These are phyloP conservation scores for Peribatodes rhomboidaria DNA, from an alignment of 2,888 invertebrate species.

Conservation along the genomic window DNA sequence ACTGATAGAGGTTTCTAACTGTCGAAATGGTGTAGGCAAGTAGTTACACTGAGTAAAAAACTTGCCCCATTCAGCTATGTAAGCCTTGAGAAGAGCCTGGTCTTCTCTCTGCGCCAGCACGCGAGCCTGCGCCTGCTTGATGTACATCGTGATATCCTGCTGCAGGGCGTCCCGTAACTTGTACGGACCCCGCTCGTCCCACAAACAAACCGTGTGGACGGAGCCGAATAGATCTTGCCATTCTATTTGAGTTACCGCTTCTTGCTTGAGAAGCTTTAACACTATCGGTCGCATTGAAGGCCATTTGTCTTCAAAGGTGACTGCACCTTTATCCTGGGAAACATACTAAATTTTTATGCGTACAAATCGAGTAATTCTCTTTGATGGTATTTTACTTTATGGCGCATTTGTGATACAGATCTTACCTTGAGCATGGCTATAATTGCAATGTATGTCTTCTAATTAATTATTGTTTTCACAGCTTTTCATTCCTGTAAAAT, in stretches of 20 bases:
- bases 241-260: constrained; percentile 96
- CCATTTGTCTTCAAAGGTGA: constrained; percentile 98
- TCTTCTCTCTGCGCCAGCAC: constrained; percentile 97
- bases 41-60: constrained; percentile 99
- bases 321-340: constrained; percentile 91
- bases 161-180: constrained; percentile 95
- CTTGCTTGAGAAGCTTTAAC: constrained; percentile 96
- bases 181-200: constrained; percentile 98
- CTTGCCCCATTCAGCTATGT: constrained; percentile 99
- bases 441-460: constrained; percentile 35
- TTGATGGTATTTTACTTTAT: not conserved
- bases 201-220: constrained; percentile 97
- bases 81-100: constrained; percentile 97
- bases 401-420: not conserved
- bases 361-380: constrained; percentile 11
- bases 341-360: constrained; percentile 33
- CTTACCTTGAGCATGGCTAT: constrained; percentile 49
- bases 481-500: constrained; percentile 35
- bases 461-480: constrained; percentile 23
- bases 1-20: constrained; percentile 94
- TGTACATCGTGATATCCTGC: constrained; percentile 97
- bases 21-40: constrained; percentile 97
- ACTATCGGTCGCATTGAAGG: constrained; percentile 97
- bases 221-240: constrained; percentile 99
- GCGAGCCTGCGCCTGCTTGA: constrained; percentile 95